Evolutionary conservation across 2,888 invertebrate species (phyloP).

Genomic region (Aspidiotus rigidus): DNA sequence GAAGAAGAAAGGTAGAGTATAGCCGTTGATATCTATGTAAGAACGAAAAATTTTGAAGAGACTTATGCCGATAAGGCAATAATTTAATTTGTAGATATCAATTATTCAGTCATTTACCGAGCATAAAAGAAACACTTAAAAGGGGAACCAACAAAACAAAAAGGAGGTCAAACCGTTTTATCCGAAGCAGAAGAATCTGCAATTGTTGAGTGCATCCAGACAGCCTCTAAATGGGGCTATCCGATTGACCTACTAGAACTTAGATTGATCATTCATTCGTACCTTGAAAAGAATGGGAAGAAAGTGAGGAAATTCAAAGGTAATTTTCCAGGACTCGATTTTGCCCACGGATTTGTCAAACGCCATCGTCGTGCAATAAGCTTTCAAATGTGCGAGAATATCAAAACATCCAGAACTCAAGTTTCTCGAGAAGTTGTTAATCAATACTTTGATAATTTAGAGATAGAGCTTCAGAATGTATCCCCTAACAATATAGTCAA

Average conservation of each 20-base stretch:
- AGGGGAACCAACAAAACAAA: too few relatives aligned
- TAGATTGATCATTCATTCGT: not conserved
- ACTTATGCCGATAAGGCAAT: too few relatives aligned
- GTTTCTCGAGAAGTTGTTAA: constrained; percentile 18
- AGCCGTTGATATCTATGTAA: too few relatives aligned
- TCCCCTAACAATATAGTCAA: constrained; percentile 39
- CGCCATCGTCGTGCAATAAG: not conserved
- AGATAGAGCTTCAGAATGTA: constrained; percentile 34
- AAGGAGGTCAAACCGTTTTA: too few relatives aligned
- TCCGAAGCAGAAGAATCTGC: too few relatives aligned
- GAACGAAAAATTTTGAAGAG: too few relatives aligned
- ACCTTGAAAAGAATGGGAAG: not conserved
- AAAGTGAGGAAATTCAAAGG: not conserved
- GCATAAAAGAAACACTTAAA: too few relatives aligned
- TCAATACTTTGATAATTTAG: constrained; percentile 37
- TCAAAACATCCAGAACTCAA: constrained; percentile 16
- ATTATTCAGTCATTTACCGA: too few relatives aligned
- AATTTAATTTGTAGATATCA: too few relatives aligned
- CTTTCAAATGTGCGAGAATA: not conserved
- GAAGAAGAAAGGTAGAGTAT: too few relatives aligned
- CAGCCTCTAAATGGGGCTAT: constrained; percentile 8
- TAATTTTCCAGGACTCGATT: not conserved
- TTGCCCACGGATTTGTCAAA: not conserved
- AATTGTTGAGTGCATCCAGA: too few relatives aligned
- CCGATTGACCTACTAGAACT: not conserved